Evolutionary conservation across 1,140 invertebrate genomes (phyloP).

Genomic region (Lordiphosa collinella): DNA sequence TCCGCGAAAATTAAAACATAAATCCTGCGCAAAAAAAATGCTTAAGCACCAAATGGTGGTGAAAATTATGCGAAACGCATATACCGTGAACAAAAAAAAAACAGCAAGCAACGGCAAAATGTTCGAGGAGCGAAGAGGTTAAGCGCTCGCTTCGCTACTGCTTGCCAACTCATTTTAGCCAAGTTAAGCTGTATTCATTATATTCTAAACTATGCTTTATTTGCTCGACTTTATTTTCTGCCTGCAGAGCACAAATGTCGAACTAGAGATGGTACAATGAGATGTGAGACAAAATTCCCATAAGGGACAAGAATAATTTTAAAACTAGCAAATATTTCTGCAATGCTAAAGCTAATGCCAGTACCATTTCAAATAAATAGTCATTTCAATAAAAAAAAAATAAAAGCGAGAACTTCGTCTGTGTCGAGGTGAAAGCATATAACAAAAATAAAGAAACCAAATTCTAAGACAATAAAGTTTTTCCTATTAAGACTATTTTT

Average conservation of each 20-base stretch:
- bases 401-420: no score
- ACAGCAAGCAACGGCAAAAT: slow-evolving; percentile 37
- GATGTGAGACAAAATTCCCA: no score
- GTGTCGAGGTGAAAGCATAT: no score
- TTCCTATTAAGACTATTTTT: no score
- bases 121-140: slow-evolving; percentile 10
- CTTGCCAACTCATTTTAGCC: slow-evolving; percentile 67
- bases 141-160: slow-evolving; percentile 18
- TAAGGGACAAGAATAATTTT: no score
- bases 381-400: no score
- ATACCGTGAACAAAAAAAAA: slow-evolving; percentile 18
- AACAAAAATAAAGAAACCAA: no score
- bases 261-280: not conserved
- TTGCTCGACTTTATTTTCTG: slow-evolving; percentile 36
- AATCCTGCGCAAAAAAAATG: slow-evolving; percentile 34
- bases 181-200: slow-evolving; percentile 73
- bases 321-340: no score
- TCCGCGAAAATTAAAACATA: slow-evolving; percentile 68
- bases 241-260: slow-evolving; percentile 15
- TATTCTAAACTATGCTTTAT: slow-evolving; percentile 71
- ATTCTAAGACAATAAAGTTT: no score
- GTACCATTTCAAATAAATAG: no score
- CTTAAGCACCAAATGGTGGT: slow-evolving; percentile 38
- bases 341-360: no score
- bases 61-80: slow-evolving; percentile 58